These are phyloP conservation scores for Manis javanica DNA, from an alignment of 2,797 vertebrate species.

Conservation along the genomic window DNA sequence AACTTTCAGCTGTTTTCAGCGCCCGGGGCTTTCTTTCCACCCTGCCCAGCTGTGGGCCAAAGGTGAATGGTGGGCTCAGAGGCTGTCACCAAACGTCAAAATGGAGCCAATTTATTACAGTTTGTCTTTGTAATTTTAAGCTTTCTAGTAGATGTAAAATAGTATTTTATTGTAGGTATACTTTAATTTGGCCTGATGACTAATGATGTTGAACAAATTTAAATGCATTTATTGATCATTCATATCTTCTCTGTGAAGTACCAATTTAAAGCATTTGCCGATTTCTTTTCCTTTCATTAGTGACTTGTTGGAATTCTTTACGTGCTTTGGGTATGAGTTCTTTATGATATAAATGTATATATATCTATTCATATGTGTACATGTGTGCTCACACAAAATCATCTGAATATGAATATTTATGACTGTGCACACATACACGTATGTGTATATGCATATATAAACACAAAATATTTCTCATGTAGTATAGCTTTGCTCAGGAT, in stretches of 20 bases:
- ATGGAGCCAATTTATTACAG: background rate
- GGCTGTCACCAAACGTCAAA: background rate
- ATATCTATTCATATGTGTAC: background rate
- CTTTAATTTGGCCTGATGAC: background rate
- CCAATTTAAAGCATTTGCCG: background rate
- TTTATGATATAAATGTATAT: background rate
- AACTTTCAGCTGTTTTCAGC: background rate
- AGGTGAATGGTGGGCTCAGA: background rate
- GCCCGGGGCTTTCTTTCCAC: background rate
- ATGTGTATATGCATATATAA: too few species aligned
- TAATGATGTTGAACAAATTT: background rate
- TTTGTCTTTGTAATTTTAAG: background rate
- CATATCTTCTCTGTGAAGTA: background rate
- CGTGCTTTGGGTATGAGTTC: background rate
- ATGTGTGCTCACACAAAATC: too few species aligned
- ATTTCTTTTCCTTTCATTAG: background rate
- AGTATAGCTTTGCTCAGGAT: background rate
- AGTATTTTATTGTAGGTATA: background rate
- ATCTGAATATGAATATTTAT: background rate
- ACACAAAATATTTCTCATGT: background rate
- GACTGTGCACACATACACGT: accelerated
- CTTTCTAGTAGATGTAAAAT: background rate
- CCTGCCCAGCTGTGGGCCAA: background rate
- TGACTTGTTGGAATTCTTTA: background rate
- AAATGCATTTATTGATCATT: background rate